Evolutionary conservation across 2,888 invertebrate species (phyloP).

Genomic region (Pyrrhia umbra): DNA sequence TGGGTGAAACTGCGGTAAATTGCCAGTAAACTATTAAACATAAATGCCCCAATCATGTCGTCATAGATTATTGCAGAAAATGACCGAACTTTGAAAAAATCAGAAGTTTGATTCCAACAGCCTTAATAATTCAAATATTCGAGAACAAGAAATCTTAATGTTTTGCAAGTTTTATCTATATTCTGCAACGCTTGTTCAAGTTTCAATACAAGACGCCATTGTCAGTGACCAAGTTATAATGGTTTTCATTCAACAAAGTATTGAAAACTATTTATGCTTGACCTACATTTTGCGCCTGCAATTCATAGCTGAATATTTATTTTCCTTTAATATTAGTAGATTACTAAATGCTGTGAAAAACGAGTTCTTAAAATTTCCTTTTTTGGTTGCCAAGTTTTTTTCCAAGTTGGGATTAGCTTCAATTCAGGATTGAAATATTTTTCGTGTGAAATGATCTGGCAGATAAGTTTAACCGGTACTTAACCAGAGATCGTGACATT

Average conservation of each 20-base stretch:
- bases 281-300: constrained; percentile 5
- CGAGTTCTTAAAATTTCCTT: too few relatives aligned
- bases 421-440: too few relatives aligned
- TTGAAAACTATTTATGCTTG: constrained; percentile 39
- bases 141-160: constrained; percentile 32
- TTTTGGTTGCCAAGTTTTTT: too few relatives aligned
- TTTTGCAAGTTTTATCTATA: constrained; percentile 34
- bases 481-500: too few relatives aligned
- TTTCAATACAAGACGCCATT: constrained; percentile 32
- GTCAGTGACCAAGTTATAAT: constrained; percentile 47
- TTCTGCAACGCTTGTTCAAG: constrained; percentile 34
- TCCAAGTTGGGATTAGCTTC: too few relatives aligned
- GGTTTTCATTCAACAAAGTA: constrained; percentile 37
- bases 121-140: neutral
- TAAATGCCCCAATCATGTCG: too few relatives aligned
- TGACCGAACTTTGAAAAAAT: neutral
- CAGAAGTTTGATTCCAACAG: neutral
- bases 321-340: neutral
- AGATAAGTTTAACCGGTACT: too few relatives aligned
- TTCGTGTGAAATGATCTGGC: too few relatives aligned
- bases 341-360: too few relatives aligned
- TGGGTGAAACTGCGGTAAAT: too few relatives aligned
- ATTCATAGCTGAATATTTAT: neutral
- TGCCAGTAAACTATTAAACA: too few relatives aligned
- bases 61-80: too few relatives aligned